Evolutionary conservation across 2,888 invertebrate species (phyloP), one percentile per base, ranked within the genome.

Genomic region (Acholoe squamosa): DNA sequence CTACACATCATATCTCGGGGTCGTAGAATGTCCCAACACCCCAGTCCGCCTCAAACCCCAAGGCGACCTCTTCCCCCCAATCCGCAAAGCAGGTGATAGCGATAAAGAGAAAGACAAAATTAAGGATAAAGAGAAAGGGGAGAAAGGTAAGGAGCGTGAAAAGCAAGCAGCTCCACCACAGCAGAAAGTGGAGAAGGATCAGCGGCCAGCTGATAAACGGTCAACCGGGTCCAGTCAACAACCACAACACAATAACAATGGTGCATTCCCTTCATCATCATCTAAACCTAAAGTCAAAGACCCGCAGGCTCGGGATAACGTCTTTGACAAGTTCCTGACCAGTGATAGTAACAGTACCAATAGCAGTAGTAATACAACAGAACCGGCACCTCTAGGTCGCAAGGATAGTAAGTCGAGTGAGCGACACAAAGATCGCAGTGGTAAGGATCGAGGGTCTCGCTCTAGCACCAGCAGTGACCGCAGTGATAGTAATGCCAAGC

Each of bases 281-380:
- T 43, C 80, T 16, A 71, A 71, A 71, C 34, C 80, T 19, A 80
- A 80, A 80, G 80, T 80, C 80, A 80, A 80, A 43, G 80, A 54
- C 52, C 86, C 86, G 86, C 86, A 54, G 86, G 86, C 51, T 56
- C 86, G 86, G 86, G 86, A 86, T 56, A 86, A 86, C 86, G 54
- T 86, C 54, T 86, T 86, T 86, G 86, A 86, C 28, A 86, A 86
- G 28, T 54, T 86, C 31, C 52, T 28, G 31, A n/a, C 86, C 12
- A 54, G 7, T 52, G 54, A 86, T 25, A 84, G 52, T 84, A 22
- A 28, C 31, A 34, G 31, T 33, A 31, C n/a, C n/a, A n/a, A n/a
- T n/a, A n/a, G n/a, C n/a, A 76, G 76, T 76, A 76, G 56, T 86
- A n/a, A 43, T 43, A 43, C 5, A 3, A 43, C 43, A 10, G 43